These are phyloP conservation scores for Reinhardtius hippoglossoides DNA, from an alignment of 2,113 vertebrate genomes.

Conservation along the genomic window DNA sequence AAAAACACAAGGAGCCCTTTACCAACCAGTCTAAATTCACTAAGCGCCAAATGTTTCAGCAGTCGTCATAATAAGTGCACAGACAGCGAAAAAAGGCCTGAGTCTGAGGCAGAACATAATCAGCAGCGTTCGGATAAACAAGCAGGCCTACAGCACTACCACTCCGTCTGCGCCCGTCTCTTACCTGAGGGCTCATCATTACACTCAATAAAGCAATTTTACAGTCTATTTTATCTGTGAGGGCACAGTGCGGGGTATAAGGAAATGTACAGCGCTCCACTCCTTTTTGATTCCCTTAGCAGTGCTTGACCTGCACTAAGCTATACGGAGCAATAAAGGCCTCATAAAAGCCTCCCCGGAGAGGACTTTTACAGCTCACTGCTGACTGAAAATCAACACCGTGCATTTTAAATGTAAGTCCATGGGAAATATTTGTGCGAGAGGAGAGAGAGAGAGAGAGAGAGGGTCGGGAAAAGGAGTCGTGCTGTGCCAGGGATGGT, in stretches of 20 bases:
- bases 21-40: constrained; percentile 19
- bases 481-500: not conserved
- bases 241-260: constrained; percentile 36
- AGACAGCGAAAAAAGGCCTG: constrained; percentile 32
- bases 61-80: constrained; percentile 12
- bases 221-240: constrained; percentile 79
- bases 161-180: constrained; percentile 38
- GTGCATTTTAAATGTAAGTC: constrained; percentile 76
- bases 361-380: constrained; percentile 74
- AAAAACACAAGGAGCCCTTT: not conserved
- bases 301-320: constrained; percentile 69
- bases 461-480: not conserved
- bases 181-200: constrained; percentile 78
- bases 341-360: constrained; percentile 75
- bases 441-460: not conserved
- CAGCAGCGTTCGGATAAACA: constrained; percentile 41
- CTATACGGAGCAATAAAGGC: constrained; percentile 67
- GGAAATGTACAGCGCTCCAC: constrained; percentile 63
- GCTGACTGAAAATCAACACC: constrained; percentile 76
- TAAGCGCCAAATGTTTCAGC: constrained; percentile 17
- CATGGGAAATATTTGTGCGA: constrained; percentile 43
- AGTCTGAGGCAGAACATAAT: constrained; percentile 33
- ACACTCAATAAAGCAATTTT: constrained; percentile 84
- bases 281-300: constrained; percentile 69
- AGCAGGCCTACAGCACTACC: constrained; percentile 51